Evolutionary conservation across 2,797 vertebrate species (phyloP).

Genomic region (Enteromius argenteus): DNA sequence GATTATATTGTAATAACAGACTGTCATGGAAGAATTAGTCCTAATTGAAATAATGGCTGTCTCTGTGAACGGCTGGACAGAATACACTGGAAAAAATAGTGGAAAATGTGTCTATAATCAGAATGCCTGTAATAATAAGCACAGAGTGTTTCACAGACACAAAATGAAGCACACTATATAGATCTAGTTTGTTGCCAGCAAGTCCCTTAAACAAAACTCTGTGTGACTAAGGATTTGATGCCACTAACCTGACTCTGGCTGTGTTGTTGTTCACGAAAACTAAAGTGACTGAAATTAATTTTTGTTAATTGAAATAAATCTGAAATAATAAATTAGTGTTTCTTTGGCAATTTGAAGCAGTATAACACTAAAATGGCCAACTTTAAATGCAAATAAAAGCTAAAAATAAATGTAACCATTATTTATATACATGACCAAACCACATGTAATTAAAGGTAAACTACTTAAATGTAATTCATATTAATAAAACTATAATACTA

Average conservation of each 20-base stretch:
- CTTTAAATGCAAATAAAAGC: not conserved
- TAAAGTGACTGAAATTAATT: not conserved
- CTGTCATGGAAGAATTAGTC: slow-evolving; percentile 7
- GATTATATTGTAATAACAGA: slow-evolving; percentile 3
- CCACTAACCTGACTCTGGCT: not conserved
- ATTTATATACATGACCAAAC: not conserved
- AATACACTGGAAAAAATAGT: not conserved
- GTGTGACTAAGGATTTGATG: not conserved
- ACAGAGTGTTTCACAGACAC: not conserved
- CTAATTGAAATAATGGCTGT: slow-evolving; percentile 5
- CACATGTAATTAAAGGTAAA: not conserved
- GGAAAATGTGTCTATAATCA: not conserved
- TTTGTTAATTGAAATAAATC: not conserved
- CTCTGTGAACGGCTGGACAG: not conserved
- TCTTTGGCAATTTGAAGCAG: too few species aligned
- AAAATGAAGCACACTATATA: not conserved
- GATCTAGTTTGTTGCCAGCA: not conserved
- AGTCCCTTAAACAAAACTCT: not conserved
- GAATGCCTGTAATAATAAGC: not conserved
- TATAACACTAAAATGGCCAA: not conserved
- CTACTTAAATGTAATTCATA: not conserved
- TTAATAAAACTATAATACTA: not conserved
- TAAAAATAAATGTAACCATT: not conserved
- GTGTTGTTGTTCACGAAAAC: not conserved
- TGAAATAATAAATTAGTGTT: not conserved